Base-by-base conservation (phyloP, 1,140 invertebrate species). In the Parasteatoda tepidariorum region DNA sequence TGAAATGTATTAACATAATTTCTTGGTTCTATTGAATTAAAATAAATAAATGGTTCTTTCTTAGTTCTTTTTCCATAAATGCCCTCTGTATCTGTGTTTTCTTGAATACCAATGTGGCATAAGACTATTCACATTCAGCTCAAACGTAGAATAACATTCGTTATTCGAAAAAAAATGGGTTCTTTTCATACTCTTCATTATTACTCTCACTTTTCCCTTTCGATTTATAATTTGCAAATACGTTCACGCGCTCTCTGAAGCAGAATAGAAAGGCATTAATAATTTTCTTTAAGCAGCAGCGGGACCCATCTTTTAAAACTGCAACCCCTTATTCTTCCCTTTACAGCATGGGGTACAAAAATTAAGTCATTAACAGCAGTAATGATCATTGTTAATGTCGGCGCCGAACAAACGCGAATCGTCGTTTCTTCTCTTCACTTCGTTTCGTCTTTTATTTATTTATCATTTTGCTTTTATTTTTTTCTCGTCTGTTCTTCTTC, bases 351-450 rank as follows among this genome's bases (percentile, higher is more conserved):
- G 41, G 74, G 74, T 66, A 78, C 74, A 78, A 78, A 78, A 78
- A 78, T 78, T 78, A 78, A 78, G 61, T 78, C 74, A 78, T 78
- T 78, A 78, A 78, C 74, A 66, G 33, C 61, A 26, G 61, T 78
- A 54, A 78, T 66, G 61, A 66, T 66, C 61, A 78, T 66, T 78
- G 74, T 76, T 76, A 76, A 76, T 78, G 74, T 66, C 74, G 74
- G 74, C 74, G 62, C 74, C 61, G 61, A 78, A 41, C 57, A 62
- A 75, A 41, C 73, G 59, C 24, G 48, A 71, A 33, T 71, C 74
- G 41, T 24, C 28, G 22, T 55, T 66, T 64, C 61, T 66, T 31
- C 41, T 57, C 74, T 66, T 78, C 74, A 78, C 74, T 78, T 78
- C 74, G 59, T 41, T 75, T 75, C 73, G 48, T 73, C 59, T 75